phyloP scores from a whole-genome alignment of 2,113 vertebrate genomes.

The Todiramphus chloris region DNA sequence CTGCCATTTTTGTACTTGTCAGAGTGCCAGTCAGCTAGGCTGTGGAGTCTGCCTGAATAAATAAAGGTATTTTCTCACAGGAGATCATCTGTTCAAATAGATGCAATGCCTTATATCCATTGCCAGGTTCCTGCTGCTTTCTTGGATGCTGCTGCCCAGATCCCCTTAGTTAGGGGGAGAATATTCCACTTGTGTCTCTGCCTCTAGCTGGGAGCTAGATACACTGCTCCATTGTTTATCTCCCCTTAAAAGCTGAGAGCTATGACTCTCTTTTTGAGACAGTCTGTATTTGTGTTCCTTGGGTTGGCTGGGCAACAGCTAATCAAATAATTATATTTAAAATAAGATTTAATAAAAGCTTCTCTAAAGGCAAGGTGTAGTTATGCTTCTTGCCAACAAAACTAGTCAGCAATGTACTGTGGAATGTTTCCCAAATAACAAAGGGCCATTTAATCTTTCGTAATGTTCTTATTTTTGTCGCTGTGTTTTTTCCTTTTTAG shows the following conservation, averaged over 20 bases:
- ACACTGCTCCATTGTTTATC: conserved; percentile 13
- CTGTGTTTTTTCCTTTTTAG: not conserved
- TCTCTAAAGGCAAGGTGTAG: not conserved
- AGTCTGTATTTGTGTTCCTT: conserved; percentile 25
- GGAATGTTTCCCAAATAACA: not conserved
- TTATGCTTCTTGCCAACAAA: not conserved
- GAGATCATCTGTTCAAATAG: not conserved
- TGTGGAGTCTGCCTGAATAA: not conserved
- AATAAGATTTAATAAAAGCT: not conserved
- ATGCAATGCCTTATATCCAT: not conserved
- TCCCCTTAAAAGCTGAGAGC: not conserved
- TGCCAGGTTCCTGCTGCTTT: conserved; percentile 49
- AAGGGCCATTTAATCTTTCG: not conserved
- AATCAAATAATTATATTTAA: conserved; percentile 39
- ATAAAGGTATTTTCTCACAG: conserved; percentile 50
- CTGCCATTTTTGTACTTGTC: not conserved
- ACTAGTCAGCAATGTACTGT: not conserved
- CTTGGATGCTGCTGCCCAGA: not conserved
- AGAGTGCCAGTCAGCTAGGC: not conserved
- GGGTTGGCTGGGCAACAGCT: conserved; percentile 9
- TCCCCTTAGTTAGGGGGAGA: not conserved
- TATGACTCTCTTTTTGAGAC: not conserved
- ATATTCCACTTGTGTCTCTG: not conserved
- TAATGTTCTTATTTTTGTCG: not conserved
- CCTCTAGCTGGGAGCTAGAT: not conserved